Evolutionary conservation across 2,888 invertebrate genomes (phyloP).

Genomic region (Drosophila antonietae): DNA sequence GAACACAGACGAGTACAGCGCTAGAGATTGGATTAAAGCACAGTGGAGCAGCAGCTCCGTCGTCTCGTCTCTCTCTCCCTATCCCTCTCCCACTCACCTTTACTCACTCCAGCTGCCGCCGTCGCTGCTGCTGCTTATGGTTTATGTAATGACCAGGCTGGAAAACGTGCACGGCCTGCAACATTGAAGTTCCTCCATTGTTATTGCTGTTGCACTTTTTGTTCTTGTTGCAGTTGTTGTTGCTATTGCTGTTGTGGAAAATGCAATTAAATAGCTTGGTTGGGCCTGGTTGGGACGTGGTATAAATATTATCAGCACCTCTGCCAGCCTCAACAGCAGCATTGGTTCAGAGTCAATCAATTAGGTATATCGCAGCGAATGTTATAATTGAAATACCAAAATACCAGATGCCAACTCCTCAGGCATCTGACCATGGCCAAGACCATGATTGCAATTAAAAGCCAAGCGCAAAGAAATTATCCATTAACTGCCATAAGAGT

Average conservation of each 20-base stretch:
- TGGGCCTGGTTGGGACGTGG: slow-evolving; percentile 57
- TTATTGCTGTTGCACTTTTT: slow-evolving; percentile 25
- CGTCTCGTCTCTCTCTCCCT: not conserved
- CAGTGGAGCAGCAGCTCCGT: not conserved
- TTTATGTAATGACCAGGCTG: slow-evolving; percentile 62
- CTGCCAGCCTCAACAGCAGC: slow-evolving; percentile 18
- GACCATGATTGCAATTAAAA: slow-evolving; percentile 26
- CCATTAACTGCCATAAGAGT: slow-evolving; percentile 24
- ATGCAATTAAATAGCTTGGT: slow-evolving; percentile 73
- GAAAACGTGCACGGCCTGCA: slow-evolving; percentile 60
- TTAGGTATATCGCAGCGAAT: slow-evolving; percentile 65
- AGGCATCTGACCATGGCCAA: slow-evolving; percentile 35
- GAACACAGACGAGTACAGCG: slow-evolving; percentile 26
- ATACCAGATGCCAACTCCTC: slow-evolving; percentile 30
- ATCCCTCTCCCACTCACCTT: not conserved
- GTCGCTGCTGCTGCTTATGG: slow-evolving; percentile 68
- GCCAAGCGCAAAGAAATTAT: slow-evolving; percentile 10
- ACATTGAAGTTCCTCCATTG: slow-evolving; percentile 58
- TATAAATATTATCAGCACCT: slow-evolving; percentile 73
- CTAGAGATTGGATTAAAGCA: slow-evolving; percentile 9
- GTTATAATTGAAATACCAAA: slow-evolving; percentile 71
- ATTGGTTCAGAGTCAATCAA: slow-evolving; percentile 63
- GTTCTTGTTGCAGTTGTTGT: slow-evolving; percentile 32
- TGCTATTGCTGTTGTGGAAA: slow-evolving; percentile 53
- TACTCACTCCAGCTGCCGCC: slow-evolving; percentile 25